These are phyloP conservation scores for Stigmatopora nigra DNA, from an alignment of 2,113 vertebrate species.

Conservation along the genomic window DNA sequence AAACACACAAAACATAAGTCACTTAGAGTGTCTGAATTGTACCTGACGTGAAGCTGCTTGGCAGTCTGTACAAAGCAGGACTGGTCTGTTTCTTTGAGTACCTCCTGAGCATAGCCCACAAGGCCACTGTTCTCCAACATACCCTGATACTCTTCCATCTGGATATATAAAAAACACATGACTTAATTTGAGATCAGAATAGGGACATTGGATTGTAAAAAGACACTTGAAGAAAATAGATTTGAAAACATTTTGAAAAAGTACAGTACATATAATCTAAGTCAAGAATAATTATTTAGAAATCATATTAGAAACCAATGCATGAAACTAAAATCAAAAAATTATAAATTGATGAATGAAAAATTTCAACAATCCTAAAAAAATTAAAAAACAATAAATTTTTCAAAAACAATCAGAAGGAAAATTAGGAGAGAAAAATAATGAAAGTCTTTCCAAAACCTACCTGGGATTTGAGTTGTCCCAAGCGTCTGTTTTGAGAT, in stretches of 20 bases:
- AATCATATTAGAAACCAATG: too few relatives aligned
- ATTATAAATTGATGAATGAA: too few relatives aligned
- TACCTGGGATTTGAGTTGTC: conserved; percentile 78
- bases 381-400: background rate
- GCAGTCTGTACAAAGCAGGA: conserved; percentile 97
- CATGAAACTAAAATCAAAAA: too few relatives aligned
- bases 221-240: too few relatives aligned
- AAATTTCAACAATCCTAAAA: background rate
- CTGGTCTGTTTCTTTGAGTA: conserved; percentile 93
- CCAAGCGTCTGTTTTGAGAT: conserved; percentile 76
- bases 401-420: background rate
- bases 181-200: background rate
- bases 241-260: too few relatives aligned
- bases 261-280: too few relatives aligned
- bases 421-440: background rate
- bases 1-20: conserved; percentile 20
- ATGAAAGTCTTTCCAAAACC: background rate
- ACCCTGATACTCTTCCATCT: conserved; percentile 91
- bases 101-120: conserved; percentile 95
- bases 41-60: conserved; percentile 92
- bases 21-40: background rate
- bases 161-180: background rate
- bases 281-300: too few relatives aligned
- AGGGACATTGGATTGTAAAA: too few relatives aligned
- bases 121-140: conserved; percentile 94